Evolutionary conservation across 2,113 vertebrate species (phyloP).

Genomic region (Vidua macroura): DNA sequence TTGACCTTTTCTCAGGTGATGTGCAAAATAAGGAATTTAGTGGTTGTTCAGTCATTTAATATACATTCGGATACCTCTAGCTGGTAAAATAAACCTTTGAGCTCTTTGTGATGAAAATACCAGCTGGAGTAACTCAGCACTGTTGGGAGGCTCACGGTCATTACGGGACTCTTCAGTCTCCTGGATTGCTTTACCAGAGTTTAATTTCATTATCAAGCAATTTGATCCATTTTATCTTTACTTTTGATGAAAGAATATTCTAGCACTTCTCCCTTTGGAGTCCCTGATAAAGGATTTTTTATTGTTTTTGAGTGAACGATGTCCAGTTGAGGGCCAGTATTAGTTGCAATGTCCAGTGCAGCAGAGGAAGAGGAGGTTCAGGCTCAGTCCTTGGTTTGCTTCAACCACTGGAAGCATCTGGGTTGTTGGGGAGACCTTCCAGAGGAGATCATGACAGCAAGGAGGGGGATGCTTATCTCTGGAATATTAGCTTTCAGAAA

Average conservation of each 20-base stretch:
- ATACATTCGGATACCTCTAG: neutral
- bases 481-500: neutral
- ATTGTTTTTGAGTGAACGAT: neutral
- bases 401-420: neutral
- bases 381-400: neutral
- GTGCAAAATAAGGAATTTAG: neutral
- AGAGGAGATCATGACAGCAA: neutral
- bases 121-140: rapidly evolving
- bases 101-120: neutral
- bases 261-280: neutral
- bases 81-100: neutral
- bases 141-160: neutral
- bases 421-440: neutral
- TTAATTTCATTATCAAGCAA: neutral
- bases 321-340: neutral
- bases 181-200: neutral
- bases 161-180: rapidly evolving
- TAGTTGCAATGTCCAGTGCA: neutral
- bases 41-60: neutral
- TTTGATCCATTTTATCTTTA: neutral
- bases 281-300: neutral
- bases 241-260: neutral
- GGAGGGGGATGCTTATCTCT: neutral
- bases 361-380: neutral
- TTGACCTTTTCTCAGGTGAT: neutral